Conservation (phyloP, 2,113 vertebrate species). For the Polyodon spathula region DNA sequence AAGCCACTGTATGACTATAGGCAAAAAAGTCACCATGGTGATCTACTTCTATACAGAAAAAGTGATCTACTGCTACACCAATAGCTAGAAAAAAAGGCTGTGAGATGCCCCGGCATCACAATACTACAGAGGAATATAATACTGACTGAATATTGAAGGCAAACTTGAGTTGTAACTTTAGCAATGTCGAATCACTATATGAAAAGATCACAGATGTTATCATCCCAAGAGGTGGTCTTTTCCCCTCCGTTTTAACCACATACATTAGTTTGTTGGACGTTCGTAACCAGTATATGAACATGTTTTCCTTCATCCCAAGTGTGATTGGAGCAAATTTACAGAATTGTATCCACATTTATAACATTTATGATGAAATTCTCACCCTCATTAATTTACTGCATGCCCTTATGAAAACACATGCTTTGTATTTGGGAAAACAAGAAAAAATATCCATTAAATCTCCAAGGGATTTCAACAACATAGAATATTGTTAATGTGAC, state of each 20-base stretch:
- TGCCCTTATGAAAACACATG: background rate
- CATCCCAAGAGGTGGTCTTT: background rate
- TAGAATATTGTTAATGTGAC: slow-evolving; percentile 5
- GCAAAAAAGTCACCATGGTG: too few relatives aligned
- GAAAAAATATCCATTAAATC: slow-evolving; percentile 2
- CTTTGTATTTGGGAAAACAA: background rate
- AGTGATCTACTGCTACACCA: too few relatives aligned
- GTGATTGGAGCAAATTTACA: background rate
- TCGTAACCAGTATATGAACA: background rate
- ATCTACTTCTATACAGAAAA: too few relatives aligned
- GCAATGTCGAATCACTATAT: too few relatives aligned
- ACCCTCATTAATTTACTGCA: background rate
- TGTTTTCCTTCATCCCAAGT: background rate
- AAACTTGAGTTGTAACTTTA: too few relatives aligned
- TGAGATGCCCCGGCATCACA: too few relatives aligned
- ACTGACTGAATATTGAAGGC: too few relatives aligned
- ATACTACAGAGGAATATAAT: too few relatives aligned
- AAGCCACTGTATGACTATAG: too few relatives aligned
- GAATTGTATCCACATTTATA: background rate
- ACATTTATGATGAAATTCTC: background rate
- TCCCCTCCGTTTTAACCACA: too few relatives aligned
- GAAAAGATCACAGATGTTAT: background rate
- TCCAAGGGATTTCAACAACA: slow-evolving; percentile 11
- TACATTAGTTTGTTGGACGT: too few relatives aligned
- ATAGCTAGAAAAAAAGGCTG: too few relatives aligned